Evolutionary conservation across 1,140 invertebrate species (phyloP).

Genomic region (Hestina assimilis): DNA sequence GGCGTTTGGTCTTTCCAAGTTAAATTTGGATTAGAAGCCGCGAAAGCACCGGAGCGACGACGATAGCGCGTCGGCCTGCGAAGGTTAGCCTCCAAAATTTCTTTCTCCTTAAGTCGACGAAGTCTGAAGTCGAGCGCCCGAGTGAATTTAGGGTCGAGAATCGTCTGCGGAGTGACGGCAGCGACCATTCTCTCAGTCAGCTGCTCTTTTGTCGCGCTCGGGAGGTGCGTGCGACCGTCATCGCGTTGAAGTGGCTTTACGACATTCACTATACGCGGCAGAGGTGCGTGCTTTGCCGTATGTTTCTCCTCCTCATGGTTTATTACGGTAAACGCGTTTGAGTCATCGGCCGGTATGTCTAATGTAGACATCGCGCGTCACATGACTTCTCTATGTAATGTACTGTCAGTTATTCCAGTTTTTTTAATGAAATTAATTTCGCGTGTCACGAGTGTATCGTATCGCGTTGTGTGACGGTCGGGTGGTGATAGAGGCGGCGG

Average conservation of each 20-base stretch:
- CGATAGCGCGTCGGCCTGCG: slow-evolving; percentile 49
- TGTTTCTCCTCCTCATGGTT: slow-evolving; percentile 53
- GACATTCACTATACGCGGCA: slow-evolving; percentile 48
- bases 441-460: slow-evolving; percentile 13
- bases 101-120: slow-evolving; percentile 80
- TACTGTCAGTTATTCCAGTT: too few species aligned
- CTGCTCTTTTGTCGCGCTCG: slow-evolving; percentile 25
- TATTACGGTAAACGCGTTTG: slow-evolving; percentile 74
- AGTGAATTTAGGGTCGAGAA: slow-evolving; percentile 79
- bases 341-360: slow-evolving; percentile 51
- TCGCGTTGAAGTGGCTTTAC: slow-evolving; percentile 59
- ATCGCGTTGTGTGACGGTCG: slow-evolving; percentile 14
- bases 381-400: slow-evolving; percentile 20
- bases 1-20: slow-evolving; percentile 36
- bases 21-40: slow-evolving; percentile 51
- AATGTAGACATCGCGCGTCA: slow-evolving; percentile 53
- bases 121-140: slow-evolving; percentile 83
- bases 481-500: slow-evolving; percentile 19
- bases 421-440: too few species aligned
- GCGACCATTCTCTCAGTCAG: slow-evolving; percentile 28
- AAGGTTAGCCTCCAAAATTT: slow-evolving; percentile 63
- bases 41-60: slow-evolving; percentile 35
- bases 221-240: slow-evolving; percentile 24
- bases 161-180: slow-evolving; percentile 45
- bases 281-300: slow-evolving; percentile 13